Conservation (phyloP, 2,888 invertebrate genomes). For the Sesamia inferens region DNA sequence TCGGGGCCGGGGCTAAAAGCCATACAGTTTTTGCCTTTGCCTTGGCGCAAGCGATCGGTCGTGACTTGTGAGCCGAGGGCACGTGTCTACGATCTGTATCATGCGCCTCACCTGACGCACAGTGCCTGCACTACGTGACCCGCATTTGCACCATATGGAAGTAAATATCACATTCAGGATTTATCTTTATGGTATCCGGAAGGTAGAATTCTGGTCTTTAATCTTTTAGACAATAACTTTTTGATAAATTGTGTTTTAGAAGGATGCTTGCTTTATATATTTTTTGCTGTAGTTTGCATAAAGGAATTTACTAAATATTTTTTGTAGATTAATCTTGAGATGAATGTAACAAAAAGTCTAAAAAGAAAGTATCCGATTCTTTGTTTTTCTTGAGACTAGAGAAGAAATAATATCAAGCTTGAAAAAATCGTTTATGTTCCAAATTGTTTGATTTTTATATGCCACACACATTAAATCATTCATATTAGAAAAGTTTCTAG, state of each 20-base stretch:
- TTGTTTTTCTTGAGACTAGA: not conserved
- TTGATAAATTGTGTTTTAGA: slow-evolving; percentile 32
- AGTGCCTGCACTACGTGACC: slow-evolving; percentile 75
- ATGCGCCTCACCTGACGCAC: slow-evolving; percentile 77
- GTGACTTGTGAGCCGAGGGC: slow-evolving; percentile 54
- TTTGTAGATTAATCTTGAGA: too few species aligned
- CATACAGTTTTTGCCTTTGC: slow-evolving; percentile 41
- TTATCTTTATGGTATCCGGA: slow-evolving; percentile 59
- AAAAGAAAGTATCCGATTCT: too few species aligned
- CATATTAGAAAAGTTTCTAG: too few species aligned
- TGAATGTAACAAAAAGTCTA: too few species aligned
- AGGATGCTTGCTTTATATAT: slow-evolving; percentile 17
- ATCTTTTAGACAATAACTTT: slow-evolving; percentile 36
- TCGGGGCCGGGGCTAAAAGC: slow-evolving; percentile 31
- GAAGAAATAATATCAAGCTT: not conserved
- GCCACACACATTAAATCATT: too few species aligned
- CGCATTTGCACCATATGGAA: slow-evolving; percentile 71
- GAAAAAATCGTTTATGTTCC: not conserved
- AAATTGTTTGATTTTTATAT: not conserved
- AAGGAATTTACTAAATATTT: too few species aligned
- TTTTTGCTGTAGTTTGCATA: not conserved
- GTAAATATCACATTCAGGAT: slow-evolving; percentile 69
- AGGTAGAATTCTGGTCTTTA: slow-evolving; percentile 45
- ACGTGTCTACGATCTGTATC: slow-evolving; percentile 84
- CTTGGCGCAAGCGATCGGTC: slow-evolving; percentile 42